Evolutionary conservation across 1,140 invertebrate genomes (phyloP), one percentile per base, ranked within the genome.

Genomic region (Agraylea sexmaculata): DNA sequence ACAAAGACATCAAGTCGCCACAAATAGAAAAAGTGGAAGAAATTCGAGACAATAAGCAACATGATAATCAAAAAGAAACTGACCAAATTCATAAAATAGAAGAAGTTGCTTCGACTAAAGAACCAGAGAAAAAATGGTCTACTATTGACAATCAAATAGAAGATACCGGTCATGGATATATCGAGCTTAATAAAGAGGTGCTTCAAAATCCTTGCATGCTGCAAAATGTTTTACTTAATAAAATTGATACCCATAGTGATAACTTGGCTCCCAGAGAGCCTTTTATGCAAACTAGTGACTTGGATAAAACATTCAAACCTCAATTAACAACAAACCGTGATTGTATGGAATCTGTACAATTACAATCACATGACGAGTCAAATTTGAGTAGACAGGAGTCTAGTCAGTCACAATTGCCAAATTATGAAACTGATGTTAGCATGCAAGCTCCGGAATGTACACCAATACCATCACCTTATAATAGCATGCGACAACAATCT

Each of bases 391-490:
- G 29, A 23, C 34, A 42, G 19, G 32, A 32, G 20, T 37, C 42
- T 18, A 58, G 37, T 34, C 48, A 41, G 5, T 22, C 36, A 13
- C 25, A 34, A 23, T 57, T 59, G 43, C 58, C 58, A 47, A 59
- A 52, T 25, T 66, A 58, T 46, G 63, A 66, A 17, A 63, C 60
- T 40, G 64, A 66, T 36, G 59, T 62, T 41, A 57, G 57, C 20
- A 49, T 66, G n/a, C 63, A 69, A 51, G 62, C 64, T 45, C 61
- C 63, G 29, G 75, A 78, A 46, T 77, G 74, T 42, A 70, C 73
- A 20, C 68, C 71, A 4, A 69, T 71, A 42, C 71, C 73, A 10
- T 80, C 77, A 6, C 78, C 79, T 2, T 81, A 80, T 46, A 69
- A 71, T 23, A 71, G 75, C 40, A 54, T 71, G 1, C 61, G 71